Percentiles rank a stretch among this genome's conserved stretches.
Evolutionary conservation across 1,140 invertebrate genomes (phyloP).

Genomic region (Drosophila bipectinata): DNA sequence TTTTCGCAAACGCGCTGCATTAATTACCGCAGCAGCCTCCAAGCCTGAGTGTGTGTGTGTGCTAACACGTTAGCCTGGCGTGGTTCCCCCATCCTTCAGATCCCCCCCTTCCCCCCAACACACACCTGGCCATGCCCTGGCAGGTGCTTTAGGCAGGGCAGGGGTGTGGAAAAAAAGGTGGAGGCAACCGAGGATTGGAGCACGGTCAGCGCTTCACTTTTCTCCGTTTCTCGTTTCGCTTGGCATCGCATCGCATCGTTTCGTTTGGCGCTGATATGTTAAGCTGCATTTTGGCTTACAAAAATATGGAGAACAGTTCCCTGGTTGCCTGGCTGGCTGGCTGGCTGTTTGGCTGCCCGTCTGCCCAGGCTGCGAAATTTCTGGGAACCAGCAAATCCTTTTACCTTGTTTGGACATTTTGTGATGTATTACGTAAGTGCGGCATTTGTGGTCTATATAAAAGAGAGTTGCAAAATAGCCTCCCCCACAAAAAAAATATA

Average conservation of each 20-base stretch:
- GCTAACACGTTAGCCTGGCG: slow-evolving; percentile 36
- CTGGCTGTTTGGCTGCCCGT: too few relatives aligned
- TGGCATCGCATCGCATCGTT: slow-evolving; percentile 13
- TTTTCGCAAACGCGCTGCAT: slow-evolving; percentile 81
- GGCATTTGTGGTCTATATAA: slow-evolving; percentile 70
- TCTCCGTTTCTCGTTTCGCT: slow-evolving; percentile 46
- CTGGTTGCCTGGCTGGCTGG: background rate
- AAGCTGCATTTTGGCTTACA: slow-evolving; percentile 81
- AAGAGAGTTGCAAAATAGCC: slow-evolving; percentile 63
- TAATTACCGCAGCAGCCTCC: slow-evolving; percentile 79
- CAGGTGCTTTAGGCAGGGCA: slow-evolving; percentile 60
- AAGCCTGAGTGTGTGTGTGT: slow-evolving; percentile 34
- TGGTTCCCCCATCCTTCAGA: slow-evolving; percentile 1
- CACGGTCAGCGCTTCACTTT: slow-evolving; percentile 68
- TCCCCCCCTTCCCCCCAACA: background rate
- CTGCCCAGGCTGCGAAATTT: slow-evolving; percentile 13
- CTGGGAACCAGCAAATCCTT: slow-evolving; percentile 67
- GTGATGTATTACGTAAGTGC: slow-evolving; percentile 80
- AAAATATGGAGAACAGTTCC: slow-evolving; percentile 65
- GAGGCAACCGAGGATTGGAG: slow-evolving; percentile 22
- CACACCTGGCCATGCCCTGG: slow-evolving; percentile 6
- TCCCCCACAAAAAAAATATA: slow-evolving; percentile 10
- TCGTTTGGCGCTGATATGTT: slow-evolving; percentile 69
- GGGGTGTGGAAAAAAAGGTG: slow-evolving; percentile 2
- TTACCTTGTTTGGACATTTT: slow-evolving; percentile 80